Percentiles rank a stretch among this genome's conserved stretches.
Evolutionary conservation across 2,888 invertebrate genomes (phyloP).

Genomic region (Lasioglossum marginatum): DNA sequence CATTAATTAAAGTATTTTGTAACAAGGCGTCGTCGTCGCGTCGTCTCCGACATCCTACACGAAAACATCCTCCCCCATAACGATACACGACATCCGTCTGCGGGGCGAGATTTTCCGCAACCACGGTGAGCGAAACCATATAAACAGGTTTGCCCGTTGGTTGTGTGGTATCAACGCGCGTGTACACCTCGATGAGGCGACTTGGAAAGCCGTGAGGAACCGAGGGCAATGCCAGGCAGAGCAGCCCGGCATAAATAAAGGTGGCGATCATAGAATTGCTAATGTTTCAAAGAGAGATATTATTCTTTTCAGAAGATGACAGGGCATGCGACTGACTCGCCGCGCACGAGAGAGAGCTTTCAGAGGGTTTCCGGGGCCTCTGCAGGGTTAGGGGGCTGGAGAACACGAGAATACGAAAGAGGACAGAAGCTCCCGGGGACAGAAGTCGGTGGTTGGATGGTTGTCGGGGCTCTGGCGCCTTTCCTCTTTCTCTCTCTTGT

Average conservation of each 20-base stretch:
- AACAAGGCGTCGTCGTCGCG: conserved; percentile 72
- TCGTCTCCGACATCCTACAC: conserved; percentile 41
- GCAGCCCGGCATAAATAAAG: conserved; percentile 75
- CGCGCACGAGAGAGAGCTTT: conserved; percentile 63
- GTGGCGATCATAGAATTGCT: conserved; percentile 81
- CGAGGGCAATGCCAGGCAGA: conserved; percentile 60
- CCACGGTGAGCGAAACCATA: conserved; percentile 45
- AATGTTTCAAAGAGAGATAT: conserved; percentile 81
- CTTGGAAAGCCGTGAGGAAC: conserved; percentile 40
- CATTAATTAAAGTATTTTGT: conserved; percentile 83
- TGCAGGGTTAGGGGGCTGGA: conserved; percentile 24
- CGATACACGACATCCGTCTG: conserved; percentile 25
- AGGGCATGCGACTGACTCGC: conserved; percentile 65
- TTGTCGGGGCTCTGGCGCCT: conserved; percentile 64
- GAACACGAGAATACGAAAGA: conserved; percentile 19
- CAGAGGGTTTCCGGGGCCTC: conserved; percentile 51
- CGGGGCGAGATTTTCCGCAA: conserved; percentile 62
- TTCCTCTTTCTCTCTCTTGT: conserved; percentile 38
- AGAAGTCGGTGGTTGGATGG: conserved; percentile 55
- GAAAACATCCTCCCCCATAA: conserved; percentile 10
- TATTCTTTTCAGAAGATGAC: conserved; percentile 79
- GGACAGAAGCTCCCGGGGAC: conserved; percentile 33
- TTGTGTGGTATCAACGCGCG: not conserved
- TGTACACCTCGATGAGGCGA: conserved; percentile 34
- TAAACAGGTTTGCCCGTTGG: conserved; percentile 33